These are phyloP conservation scores for Micropterix aruncella DNA, from an alignment of 2,888 invertebrate species.

Conservation along the genomic window DNA sequence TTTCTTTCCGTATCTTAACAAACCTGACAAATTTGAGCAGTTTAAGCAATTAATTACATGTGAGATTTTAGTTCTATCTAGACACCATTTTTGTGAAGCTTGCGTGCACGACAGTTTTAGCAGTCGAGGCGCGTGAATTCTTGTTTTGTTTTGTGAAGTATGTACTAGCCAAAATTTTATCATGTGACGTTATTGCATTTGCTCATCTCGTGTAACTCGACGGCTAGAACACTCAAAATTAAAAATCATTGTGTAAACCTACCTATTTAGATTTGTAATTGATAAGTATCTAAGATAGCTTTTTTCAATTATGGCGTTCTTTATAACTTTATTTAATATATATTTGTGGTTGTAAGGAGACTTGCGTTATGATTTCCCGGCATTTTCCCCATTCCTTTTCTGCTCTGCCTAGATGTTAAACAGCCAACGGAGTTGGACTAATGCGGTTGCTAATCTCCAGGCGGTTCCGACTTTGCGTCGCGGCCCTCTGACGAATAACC, in stretches of 20 bases:
- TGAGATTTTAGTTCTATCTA: neutral
- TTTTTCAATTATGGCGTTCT: constrained; percentile 44
- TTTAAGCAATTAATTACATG: neutral
- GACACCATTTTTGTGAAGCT: neutral
- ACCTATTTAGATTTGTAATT: neutral
- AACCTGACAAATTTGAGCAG: neutral
- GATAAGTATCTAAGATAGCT: constrained; percentile 4
- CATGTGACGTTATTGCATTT: constrained; percentile 24
- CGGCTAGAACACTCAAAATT: constrained; percentile 20
- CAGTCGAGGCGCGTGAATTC: too few relatives aligned
- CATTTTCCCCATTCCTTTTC: constrained; percentile 14
- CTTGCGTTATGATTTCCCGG: constrained; percentile 40
- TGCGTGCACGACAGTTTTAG: too few relatives aligned
- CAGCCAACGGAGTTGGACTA: neutral
- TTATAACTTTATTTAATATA: constrained; percentile 50
- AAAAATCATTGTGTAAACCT: neutral
- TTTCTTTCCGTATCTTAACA: too few relatives aligned
- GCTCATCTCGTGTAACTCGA: constrained; percentile 33
- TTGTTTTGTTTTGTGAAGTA: constrained; percentile 29
- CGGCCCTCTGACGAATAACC: constrained; percentile 1
- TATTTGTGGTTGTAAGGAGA: constrained; percentile 59
- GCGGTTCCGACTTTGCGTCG: neutral
- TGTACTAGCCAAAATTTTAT: constrained; percentile 30
- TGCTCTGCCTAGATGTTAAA: constrained; percentile 7
- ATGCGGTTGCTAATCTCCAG: neutral